Base-by-base conservation (phyloP, 2,888 invertebrate species). In the Apantesis nais region DNA sequence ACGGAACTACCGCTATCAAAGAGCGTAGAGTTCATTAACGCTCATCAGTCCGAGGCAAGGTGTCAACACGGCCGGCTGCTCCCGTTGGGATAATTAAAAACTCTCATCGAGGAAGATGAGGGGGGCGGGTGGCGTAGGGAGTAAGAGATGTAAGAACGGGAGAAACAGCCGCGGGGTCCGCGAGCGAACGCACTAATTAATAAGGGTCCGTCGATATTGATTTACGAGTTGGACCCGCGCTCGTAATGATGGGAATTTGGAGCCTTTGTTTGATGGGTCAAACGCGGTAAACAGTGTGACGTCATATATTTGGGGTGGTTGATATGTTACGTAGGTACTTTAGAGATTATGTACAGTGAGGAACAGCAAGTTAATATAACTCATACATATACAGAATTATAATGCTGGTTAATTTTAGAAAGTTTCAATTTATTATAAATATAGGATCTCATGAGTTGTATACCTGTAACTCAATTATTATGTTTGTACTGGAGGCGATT, bases 141-240 rank as follows among this genome's bases (percentile, higher is more conserved):
- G 76, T 81, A 78, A 73, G 72, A 19, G 66, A 39, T 31, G 34
- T 77, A 68, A 70, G 73, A 62, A 41, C 78, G 72, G 72, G 76
- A 79, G 76, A 82, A 78, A 71, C 66, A 72, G 79, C 77, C 78
- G 82, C 82, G 86, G 86, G 86, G 87, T 75, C 75, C 86, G 89
- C 88, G 87, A 87, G 86, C 88, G 92, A 93, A 93, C 93, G 93
- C 93, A 93, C 93, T 94, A 94, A 94, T 94, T 94, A 94, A 94
- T 94, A 93, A 93, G 93, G 93, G 93, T 92, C 93, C 91, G 92
- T 87, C 92, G 92, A 94, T 94, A 94, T 94, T 94, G 94, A 94
- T 94, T 94, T 92, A 94, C 92, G 92, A 90, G 88, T 91, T 86
- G 87, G 88, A 89, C 85, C 80, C 79, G 75, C 79, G 75, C 74